Percentiles rank a stretch among this genome's conserved stretches.
These are phyloP conservation scores for Cyclina sinensis DNA, from an alignment of 1,140 invertebrate genomes.

Conservation along the genomic window DNA sequence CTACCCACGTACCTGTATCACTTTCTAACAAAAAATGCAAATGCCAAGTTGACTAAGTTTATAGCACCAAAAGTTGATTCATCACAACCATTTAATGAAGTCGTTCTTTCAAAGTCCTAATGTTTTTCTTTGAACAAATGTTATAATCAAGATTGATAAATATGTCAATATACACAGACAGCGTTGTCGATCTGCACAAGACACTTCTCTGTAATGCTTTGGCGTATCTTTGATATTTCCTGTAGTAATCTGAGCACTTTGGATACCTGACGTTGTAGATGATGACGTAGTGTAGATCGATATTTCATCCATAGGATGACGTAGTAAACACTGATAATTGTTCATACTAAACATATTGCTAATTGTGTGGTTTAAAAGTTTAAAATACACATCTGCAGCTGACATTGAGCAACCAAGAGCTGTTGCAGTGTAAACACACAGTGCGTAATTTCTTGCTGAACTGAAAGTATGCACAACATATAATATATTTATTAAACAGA, in stretches of 20 bases:
- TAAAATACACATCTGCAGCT: conserved; percentile 60
- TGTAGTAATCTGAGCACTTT: not conserved
- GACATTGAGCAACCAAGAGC: conserved; percentile 57
- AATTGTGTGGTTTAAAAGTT: conserved; percentile 60
- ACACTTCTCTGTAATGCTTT: conserved; percentile 19
- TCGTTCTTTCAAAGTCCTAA: not conserved
- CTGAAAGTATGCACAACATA: conserved; percentile 5
- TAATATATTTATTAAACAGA: too few relatives aligned
- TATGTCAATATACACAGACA: not conserved
- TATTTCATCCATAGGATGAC: conserved; percentile 62
- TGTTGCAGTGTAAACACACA: conserved; percentile 61
- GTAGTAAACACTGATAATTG: conserved; percentile 10
- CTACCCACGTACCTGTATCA: too few relatives aligned
- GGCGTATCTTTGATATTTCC: not conserved
- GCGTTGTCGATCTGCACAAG: not conserved
- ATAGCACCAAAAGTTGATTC: not conserved
- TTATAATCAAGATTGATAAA: not conserved
- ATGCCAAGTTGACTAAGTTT: too few relatives aligned
- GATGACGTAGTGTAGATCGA: conserved; percentile 60
- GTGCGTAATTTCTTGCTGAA: conserved; percentile 39
- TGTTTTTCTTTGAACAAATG: not conserved
- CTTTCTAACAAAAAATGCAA: too few relatives aligned
- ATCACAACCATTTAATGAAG: not conserved
- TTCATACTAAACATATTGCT: conserved; percentile 12
- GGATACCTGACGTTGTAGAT: not conserved